phyloP scores from a whole-genome alignment of 2,113 vertebrate species.

The Ceratotherium simum region DNA sequence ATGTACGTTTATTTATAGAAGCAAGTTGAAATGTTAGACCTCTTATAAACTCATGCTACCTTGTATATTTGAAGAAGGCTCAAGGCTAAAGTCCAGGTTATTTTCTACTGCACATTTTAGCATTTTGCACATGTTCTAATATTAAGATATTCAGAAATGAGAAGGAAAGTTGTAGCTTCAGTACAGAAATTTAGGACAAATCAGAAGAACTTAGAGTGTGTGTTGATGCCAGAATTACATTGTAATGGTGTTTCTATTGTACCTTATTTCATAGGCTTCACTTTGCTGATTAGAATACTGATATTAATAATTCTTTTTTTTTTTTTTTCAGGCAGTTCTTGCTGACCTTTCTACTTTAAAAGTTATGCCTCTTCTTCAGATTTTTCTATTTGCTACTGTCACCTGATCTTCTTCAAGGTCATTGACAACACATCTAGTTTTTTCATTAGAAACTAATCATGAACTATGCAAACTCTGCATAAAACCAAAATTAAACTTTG shows the following conservation, averaged over 20 bases:
- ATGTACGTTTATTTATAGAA: slow-evolving; percentile 97
- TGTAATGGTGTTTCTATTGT: background rate
- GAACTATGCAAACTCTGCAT: slow-evolving; percentile 89
- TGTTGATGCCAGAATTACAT: background rate
- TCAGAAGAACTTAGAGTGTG: background rate
- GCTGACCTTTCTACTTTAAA: slow-evolving; percentile 98
- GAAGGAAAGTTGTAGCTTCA: background rate
- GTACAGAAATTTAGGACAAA: background rate
- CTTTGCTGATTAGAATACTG: slow-evolving; percentile 49
- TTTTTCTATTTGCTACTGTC: slow-evolving; percentile 96
- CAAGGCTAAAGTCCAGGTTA: slow-evolving; percentile 86
- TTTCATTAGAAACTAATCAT: slow-evolving; percentile 81
- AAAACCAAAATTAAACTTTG: slow-evolving; percentile 85
- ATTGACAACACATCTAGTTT: slow-evolving; percentile 72
- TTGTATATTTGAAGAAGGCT: slow-evolving; percentile 91
- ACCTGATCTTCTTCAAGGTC: slow-evolving; percentile 87
- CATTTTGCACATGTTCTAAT: slow-evolving; percentile 59
- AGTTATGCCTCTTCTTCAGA: slow-evolving; percentile 99
- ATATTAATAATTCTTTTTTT: slow-evolving; percentile 73
- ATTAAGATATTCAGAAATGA: slow-evolving; percentile 46
- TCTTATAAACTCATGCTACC: slow-evolving; percentile 90
- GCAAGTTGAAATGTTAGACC: slow-evolving; percentile 94
- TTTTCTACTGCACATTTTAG: slow-evolving; percentile 49
- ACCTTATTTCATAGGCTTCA: slow-evolving; percentile 49
- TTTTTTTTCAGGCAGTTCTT: slow-evolving; percentile 95